Evolutionary conservation across 1,140 invertebrate species (phyloP).

Genomic region (Oncopeltus fasciatus): DNA sequence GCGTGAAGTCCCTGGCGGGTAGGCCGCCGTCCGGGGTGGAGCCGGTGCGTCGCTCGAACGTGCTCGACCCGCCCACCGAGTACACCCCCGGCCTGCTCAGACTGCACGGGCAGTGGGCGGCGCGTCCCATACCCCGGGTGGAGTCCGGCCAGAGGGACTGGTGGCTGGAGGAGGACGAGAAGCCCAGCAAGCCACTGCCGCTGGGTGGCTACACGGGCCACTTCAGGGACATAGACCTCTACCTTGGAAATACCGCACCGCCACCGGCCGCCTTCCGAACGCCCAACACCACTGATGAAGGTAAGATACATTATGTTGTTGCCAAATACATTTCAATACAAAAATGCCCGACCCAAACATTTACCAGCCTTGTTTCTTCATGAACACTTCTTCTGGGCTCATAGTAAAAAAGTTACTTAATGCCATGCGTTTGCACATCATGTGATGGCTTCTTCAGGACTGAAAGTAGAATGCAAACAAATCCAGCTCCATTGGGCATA

Average conservation of each 20-base stretch:
- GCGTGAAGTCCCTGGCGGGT: background rate
- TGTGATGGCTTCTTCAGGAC: too few species aligned
- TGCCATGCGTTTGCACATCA: too few species aligned
- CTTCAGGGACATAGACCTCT: conserved; percentile 68
- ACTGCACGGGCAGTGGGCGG: background rate
- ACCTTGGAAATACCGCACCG: conserved; percentile 42
- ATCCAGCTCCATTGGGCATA: too few species aligned
- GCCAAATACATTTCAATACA: too few species aligned
- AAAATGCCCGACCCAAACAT: too few species aligned
- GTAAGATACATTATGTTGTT: too few species aligned
- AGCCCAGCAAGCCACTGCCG: conserved; percentile 10
- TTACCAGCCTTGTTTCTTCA: too few species aligned
- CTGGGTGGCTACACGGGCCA: conserved; percentile 50
- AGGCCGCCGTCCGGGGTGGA: background rate
- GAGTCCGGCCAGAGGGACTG: conserved; percentile 21
- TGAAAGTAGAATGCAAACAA: too few species aligned
- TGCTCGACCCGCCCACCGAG: conserved; percentile 6
- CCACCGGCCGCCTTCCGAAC: conserved; percentile 24
- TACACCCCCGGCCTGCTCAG: conserved; percentile 10
- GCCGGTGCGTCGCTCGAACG: background rate
- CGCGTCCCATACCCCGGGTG: conserved; percentile 5
- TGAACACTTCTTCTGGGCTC: too few species aligned
- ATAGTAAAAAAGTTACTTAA: too few species aligned
- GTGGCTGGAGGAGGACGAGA: conserved; percentile 19
- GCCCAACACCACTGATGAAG: conserved; percentile 21